A percentile compares a stretch with the other conserved stretches of the same genome.
Conservation (phyloP, 2,113 vertebrate genomes). For the Syngnathus typhle region DNA sequence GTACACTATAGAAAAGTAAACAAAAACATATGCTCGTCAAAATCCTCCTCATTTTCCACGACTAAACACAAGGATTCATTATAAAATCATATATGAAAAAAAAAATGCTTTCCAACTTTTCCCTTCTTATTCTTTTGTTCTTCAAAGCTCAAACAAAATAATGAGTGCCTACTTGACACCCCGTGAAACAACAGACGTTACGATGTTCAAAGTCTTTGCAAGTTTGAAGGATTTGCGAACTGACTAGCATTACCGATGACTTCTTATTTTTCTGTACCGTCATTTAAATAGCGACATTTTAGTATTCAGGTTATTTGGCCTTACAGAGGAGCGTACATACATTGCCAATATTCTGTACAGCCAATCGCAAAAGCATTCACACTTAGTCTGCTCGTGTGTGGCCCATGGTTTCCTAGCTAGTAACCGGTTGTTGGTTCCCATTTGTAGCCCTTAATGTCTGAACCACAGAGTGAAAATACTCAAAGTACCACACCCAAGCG, state of each 20-base stretch:
- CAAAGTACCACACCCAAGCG: conserved; percentile 3
- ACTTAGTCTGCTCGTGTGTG: conserved; percentile 30
- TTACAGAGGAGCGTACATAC: background rate
- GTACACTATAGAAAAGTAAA: background rate
- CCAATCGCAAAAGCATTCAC: conserved; percentile 2
- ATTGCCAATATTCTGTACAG: background rate
- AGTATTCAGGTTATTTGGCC: background rate
- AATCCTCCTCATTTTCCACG: conserved; percentile 12
- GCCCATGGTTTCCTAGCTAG: conserved; percentile 25
- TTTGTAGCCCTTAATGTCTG: conserved; percentile 10
- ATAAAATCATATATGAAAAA: too few relatives aligned
- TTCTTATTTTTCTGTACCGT: background rate
- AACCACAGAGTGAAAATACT: conserved; percentile 7
- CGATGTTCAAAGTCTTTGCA: conserved; percentile 7
- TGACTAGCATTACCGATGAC: background rate
- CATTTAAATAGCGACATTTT: background rate
- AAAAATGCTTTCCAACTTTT: background rate
- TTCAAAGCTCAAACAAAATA: conserved; percentile 54
- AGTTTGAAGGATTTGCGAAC: conserved; percentile 3
- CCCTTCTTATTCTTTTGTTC: conserved; percentile 2
- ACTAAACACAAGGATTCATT: conserved; percentile 50
- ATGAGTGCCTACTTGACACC: conserved; percentile 47
- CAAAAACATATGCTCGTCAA: background rate
- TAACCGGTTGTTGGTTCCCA: conserved; percentile 22
- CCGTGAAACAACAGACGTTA: conserved; percentile 20